Base-by-base conservation (phyloP, 1,140 invertebrate species). In the Aphis craccivora region DNA sequence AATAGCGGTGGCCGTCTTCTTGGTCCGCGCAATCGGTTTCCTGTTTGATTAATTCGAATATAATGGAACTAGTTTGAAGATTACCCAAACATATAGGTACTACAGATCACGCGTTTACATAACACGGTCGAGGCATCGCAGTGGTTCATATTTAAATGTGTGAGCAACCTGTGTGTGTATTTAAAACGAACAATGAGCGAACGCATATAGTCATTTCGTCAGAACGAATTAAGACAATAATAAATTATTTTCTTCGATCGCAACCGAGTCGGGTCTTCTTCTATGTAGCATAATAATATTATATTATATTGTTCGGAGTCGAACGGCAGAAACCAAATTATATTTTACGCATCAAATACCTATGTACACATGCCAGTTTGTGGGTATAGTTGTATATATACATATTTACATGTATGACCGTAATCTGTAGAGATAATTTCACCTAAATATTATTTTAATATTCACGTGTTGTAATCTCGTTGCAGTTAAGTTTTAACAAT, bases 151-250 rank as follows among this genome's bases (percentile, higher is more conserved):
- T 30, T 53, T 53, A 88, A 35, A 88, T n/a, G 20, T 35, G 20
- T 37, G 60, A 30, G 30, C 5, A 11, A 60, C 55, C 55, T 60
- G 20, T 53, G 53, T 25, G 25, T 37, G 18, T 9, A 23, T 40
- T 22, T 37, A 88, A 35, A 88, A 53, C n/a, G 18, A 88, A 88
- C 87, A 88, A 88, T 88, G 87, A 53, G 1, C 35, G n/a, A 88
- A 53, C 22, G n/a, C 51, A 22, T 88, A 88, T 55, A 37, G 40
- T 40, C 1, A 55, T 90, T 90, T 90, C 88, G 51, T 55, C 88
- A 90, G 88, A 89, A 30, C 4, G 48, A 90, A 90, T 90, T 90
- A 60, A 90, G 30, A 67, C 89, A 67, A 90, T 60, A 90, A 55
- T 76, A 76, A 60, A 60, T 67, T 67, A 43, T 67, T 60, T 60